A percentile compares a stretch with the other conserved stretches of the same genome.
phyloP scores from a whole-genome alignment of 2,888 invertebrate genomes.

The Cryptops parisi region DNA sequence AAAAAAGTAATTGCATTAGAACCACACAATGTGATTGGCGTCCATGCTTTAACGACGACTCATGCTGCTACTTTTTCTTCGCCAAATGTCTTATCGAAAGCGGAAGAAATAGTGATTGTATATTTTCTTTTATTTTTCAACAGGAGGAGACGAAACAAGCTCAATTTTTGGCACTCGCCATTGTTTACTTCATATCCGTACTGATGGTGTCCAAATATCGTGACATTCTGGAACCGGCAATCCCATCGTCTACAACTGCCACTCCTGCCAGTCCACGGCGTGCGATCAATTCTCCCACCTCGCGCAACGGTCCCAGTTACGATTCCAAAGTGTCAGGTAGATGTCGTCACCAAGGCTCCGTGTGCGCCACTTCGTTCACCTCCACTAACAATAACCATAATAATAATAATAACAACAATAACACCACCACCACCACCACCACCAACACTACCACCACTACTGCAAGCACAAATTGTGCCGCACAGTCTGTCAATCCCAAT shows the following conservation, averaged over 20 bases:
- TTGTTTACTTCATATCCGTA: slow-evolving; percentile 98
- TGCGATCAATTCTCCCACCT: slow-evolving; percentile 17
- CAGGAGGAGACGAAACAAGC: slow-evolving; percentile 99
- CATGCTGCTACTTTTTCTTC: no score
- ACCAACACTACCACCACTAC: slow-evolving; percentile 3
- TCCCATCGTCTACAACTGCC: slow-evolving; percentile 12
- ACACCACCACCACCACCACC: slow-evolving; percentile 32
- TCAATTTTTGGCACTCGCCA: slow-evolving; percentile 95
- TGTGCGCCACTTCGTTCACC: slow-evolving; percentile 31
- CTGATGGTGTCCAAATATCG: slow-evolving; percentile 99
- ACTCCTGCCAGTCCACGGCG: slow-evolving; percentile 15
- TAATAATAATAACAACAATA: neutral
- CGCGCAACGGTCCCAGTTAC: slow-evolving; percentile 14
- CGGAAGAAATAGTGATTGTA: neutral
- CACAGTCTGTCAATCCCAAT: slow-evolving; percentile 5
- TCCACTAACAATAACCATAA: neutral
- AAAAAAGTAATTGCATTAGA: no score
- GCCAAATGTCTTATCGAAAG: no score
- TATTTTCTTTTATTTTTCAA: slow-evolving; percentile 24
- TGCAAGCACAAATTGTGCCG: neutral
- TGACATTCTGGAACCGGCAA: slow-evolving; percentile 87
- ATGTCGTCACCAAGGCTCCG: slow-evolving; percentile 8
- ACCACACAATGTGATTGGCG: no score
- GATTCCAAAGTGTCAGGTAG: slow-evolving; percentile 12
- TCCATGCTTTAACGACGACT: no score